A percentile compares a stretch with the other conserved stretches of the same genome.
phyloP scores from a whole-genome alignment of 2,888 invertebrate species.

The Rhyacophila evoluta region DNA sequence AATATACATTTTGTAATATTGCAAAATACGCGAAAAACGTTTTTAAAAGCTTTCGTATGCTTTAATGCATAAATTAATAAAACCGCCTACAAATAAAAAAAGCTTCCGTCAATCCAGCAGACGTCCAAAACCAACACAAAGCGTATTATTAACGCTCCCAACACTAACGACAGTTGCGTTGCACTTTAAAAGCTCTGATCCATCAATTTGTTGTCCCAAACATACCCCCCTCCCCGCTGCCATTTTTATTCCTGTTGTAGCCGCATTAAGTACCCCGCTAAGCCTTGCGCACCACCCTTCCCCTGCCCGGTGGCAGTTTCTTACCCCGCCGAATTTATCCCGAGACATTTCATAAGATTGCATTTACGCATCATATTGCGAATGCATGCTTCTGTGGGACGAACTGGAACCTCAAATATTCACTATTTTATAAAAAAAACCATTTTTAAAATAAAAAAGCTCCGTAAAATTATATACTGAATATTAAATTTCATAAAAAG shows the following conservation, averaged over 20 bases:
- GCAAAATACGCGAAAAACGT: background rate
- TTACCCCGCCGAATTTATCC: constrained; percentile 22
- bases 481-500: too few relatives aligned
- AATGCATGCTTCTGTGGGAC: constrained; percentile 5
- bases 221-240: background rate
- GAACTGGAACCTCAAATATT: too few relatives aligned
- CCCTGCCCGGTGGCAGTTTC: constrained; percentile 20
- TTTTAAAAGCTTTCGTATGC: background rate
- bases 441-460: too few relatives aligned
- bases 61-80: background rate
- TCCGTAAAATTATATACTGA: too few relatives aligned
- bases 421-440: too few relatives aligned
- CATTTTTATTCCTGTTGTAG: constrained; percentile 5
- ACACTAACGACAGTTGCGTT: constrained; percentile 19
- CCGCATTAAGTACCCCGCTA: constrained; percentile 14
- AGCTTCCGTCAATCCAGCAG: background rate
- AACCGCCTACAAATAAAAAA: background rate
- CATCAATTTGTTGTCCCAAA: constrained; percentile 22
- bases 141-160: constrained; percentile 2
- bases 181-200: constrained; percentile 3
- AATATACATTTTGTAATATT: too few relatives aligned
- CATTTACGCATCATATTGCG: constrained; percentile 31
- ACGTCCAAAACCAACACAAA: background rate
- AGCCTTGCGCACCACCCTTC: constrained; percentile 2
- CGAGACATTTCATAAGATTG: constrained; percentile 4